Conservation (phyloP, 1,140 invertebrate genomes). For the Lasioglossum albipes region DNA sequence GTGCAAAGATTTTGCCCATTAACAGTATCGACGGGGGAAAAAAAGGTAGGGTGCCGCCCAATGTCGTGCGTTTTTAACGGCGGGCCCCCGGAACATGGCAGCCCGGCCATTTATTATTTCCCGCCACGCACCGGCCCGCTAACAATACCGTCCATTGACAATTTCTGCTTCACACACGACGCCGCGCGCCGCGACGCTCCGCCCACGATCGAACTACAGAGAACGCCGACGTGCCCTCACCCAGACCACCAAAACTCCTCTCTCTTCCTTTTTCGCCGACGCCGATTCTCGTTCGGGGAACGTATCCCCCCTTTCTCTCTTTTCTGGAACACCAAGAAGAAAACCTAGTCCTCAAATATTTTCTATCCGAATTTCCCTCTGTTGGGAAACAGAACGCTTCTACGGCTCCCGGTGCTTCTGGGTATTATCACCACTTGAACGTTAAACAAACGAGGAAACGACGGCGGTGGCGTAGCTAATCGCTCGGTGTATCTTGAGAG, state of each 20-base stretch:
- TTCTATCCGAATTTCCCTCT: conserved; percentile 20
- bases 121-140: conserved; percentile 55
- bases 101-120: conserved; percentile 76
- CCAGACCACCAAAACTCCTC: not conserved
- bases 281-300: not conserved
- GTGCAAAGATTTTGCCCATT: conserved; percentile 44
- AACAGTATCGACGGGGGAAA: conserved; percentile 14
- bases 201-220: conserved; percentile 78
- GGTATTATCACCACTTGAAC: not conserved
- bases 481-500: too few species aligned
- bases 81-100: conserved; percentile 49
- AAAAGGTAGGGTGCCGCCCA: conserved; percentile 28
- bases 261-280: conserved; percentile 4
- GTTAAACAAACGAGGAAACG: not conserved
- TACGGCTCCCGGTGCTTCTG: not conserved
- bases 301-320: not conserved
- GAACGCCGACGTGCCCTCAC: conserved; percentile 63
- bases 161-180: conserved; percentile 77
- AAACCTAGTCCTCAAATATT: conserved; percentile 18
- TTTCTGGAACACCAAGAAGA: conserved; percentile 15
- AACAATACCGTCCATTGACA: conserved; percentile 78
- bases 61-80: conserved; percentile 47
- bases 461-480: not conserved
- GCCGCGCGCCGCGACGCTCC: conserved; percentile 75
- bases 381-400: conserved; percentile 22